Evolutionary conservation across 2,888 invertebrate species (phyloP), one percentile per base, ranked within the genome.

Genomic region (Drosophila pegasa): DNA sequence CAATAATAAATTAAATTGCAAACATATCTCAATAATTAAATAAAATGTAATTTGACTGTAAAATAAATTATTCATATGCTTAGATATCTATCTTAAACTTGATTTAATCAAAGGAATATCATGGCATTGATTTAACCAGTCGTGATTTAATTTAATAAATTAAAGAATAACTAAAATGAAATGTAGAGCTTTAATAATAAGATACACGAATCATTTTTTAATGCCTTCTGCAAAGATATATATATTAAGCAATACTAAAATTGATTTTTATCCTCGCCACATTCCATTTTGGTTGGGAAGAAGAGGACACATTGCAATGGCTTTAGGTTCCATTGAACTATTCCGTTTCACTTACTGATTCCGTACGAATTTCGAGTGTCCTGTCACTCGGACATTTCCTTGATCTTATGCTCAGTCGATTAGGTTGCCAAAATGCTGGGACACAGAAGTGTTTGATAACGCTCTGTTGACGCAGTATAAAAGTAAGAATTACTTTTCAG

Each of bases 291-390:
- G 2, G 31, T n/a, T n/a, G 48, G 7, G n/a, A 6, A n/a, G 27
- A 43, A 14, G 16, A 7, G 12, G 20, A 29, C 5, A 18, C 33
- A 52, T 31, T 27, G n/a, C 10, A 63, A 29, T 10, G 38, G 35
- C 41, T 61, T 31, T 25, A 51, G 38, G 69, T 75, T 62, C 50
- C 48, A 54, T 62, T 35, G 12, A 68, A 50, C 61, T 57, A 57
- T 71, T 74, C 51, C 61, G 8, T 47, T 41, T n/a, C 52, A 59
- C 27, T 56, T 58, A 60, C 45, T 52, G 47, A 61, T 67, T 64
- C 16, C 52, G 7, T 27, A 38, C 9, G 22, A 27, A 18, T 37
- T 31, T 33, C 2, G 1, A 68, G 56, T 47, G 47, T 47, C 38
- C 27, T 50, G 22, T 35, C 59, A 57, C 57, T 65, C 59, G 45